phyloP scores from a whole-genome alignment of 2,113 vertebrate species.

The Pao palembangensis region DNA sequence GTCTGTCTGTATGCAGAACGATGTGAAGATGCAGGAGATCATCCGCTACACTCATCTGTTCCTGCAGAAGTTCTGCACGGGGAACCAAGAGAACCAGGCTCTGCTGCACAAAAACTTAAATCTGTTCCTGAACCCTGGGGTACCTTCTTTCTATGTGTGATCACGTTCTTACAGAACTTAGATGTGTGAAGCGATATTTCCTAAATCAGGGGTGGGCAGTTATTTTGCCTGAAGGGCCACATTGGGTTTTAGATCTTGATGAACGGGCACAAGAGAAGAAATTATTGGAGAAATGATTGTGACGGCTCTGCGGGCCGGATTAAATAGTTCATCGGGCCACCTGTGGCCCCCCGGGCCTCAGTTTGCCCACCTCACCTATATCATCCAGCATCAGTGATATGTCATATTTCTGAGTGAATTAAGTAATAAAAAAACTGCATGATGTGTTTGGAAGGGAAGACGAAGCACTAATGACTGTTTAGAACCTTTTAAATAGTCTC shows the following conservation, averaged over 20 bases:
- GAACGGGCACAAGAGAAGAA: too few relatives aligned
- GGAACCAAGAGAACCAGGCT: slow-evolving; percentile 93
- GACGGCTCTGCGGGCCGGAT: too few relatives aligned
- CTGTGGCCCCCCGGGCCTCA: too few relatives aligned
- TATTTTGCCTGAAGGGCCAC: too few relatives aligned
- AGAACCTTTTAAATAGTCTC: background rate
- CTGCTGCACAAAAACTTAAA: slow-evolving; percentile 92
- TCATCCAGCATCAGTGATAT: too few relatives aligned
- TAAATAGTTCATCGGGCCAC: too few relatives aligned
- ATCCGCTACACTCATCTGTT: slow-evolving; percentile 92
- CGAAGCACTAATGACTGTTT: background rate
- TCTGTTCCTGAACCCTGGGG: slow-evolving; percentile 92
- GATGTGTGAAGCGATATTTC: too few relatives aligned
- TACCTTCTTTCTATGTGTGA: slow-evolving; percentile 40
- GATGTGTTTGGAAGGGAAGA: background rate
- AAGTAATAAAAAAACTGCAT: background rate
- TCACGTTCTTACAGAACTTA: too few relatives aligned
- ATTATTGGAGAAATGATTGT: too few relatives aligned
- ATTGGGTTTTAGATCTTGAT: too few relatives aligned
- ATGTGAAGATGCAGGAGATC: slow-evolving; percentile 95
- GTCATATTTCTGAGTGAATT: background rate
- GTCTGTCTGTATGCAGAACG: slow-evolving; percentile 70
- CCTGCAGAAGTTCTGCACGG: slow-evolving; percentile 94
- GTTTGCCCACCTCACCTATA: too few relatives aligned
- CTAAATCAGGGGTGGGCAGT: too few relatives aligned